Evolutionary conservation across 2,888 invertebrate genomes (phyloP).

Genomic region (Nomada fucata): DNA sequence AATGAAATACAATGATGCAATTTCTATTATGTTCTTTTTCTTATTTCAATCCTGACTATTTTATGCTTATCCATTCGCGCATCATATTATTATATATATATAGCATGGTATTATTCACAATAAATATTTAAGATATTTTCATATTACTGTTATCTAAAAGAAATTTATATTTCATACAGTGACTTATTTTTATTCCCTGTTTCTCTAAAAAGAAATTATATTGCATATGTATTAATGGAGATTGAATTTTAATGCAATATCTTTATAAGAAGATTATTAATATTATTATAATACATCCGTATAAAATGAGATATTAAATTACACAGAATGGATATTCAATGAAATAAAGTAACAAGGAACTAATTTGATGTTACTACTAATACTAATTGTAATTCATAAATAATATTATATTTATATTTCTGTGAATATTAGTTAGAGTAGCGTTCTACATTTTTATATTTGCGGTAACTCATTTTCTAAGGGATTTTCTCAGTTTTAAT

Average conservation of each 20-base stretch:
- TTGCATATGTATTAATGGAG: conserved; percentile 3
- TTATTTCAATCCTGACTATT: background rate
- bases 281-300: background rate
- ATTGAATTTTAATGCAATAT: conserved; percentile 8
- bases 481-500: too few relatives aligned
- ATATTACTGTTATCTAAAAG: background rate
- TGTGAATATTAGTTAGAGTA: background rate
- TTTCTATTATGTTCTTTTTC: conserved; percentile 18
- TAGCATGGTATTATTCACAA: background rate
- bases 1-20: conserved; percentile 26
- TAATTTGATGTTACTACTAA: background rate
- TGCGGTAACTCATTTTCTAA: background rate
- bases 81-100: background rate
- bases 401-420: background rate
- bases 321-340: background rate
- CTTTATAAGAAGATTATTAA: background rate
- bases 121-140: background rate
- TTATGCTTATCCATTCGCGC: background rate
- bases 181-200: conserved; percentile 20
- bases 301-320: background rate
- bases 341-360: background rate
- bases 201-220: conserved; percentile 26
- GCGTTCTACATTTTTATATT: background rate
- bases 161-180: conserved; percentile 1
- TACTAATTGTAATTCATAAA: background rate